Evolutionary conservation across 2,113 vertebrate species (phyloP), one percentile per base, ranked within the genome.

Genomic region (Eretmochelys imbricata): DNA sequence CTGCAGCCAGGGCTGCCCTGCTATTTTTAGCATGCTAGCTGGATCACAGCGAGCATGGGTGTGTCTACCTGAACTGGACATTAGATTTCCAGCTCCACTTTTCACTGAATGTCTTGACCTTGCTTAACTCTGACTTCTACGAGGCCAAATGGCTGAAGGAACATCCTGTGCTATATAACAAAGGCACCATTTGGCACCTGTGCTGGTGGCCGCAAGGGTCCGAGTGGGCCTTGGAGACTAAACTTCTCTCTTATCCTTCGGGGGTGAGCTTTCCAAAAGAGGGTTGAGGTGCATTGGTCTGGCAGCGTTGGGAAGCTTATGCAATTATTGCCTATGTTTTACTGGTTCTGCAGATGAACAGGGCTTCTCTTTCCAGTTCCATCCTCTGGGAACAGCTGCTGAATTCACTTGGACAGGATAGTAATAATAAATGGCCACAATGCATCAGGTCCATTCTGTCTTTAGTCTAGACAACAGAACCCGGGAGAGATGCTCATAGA

Each of bases 241-340:
- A 14, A 7, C 42, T 46, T 59, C 59, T 17, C 29, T 31, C 65
- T 72, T n/a, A 72, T 19, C 75, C 25, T 2, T 42, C 42, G 38
- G 13, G 42, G 12, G 19, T 29, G 25, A 48, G 22, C 24, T 78
- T 78, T 78, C 75, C 75, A 46, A 78, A 22, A 78, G 11, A 78
- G 12, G 38, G 10, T 27, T 14, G 65, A 48, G 69, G 75, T 48
- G 75, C 13, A 27, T 14, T 48, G 42, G 42, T 13, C 13, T 46
- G 75, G 42, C 72, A 24, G 38, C 5, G 29, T 76, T 69, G 81
- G 79, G 81, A 69, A 76, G 10, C 0, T 0, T 31, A 9, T 8
- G 22, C 19, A n/a, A 6, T 78, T 72, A 27, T 49, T 29, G 20
- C 13, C 29, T 48, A 4, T 24, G 14, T 35, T 93, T 65, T 85